phyloP scores from a whole-genome alignment of 1,140 invertebrate species.

The Scaptodrosophila lebanonensis region DNA sequence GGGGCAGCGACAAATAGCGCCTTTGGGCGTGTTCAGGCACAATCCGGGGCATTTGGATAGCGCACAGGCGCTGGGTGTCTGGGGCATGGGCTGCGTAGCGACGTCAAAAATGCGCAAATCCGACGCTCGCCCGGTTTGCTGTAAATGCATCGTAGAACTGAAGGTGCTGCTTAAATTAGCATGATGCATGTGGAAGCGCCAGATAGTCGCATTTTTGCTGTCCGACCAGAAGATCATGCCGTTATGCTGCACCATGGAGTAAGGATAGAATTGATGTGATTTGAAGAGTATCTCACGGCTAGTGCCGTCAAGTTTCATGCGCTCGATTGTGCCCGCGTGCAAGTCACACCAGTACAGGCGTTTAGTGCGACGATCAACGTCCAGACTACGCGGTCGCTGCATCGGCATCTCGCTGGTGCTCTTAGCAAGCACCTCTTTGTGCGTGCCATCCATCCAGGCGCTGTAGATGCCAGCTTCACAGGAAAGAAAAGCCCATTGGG shows the following conservation, averaged over 20 bases:
- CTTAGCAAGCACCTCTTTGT: constrained; percentile 78
- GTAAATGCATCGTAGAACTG: constrained; percentile 54
- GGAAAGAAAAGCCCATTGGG: constrained; percentile 80
- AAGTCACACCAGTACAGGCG: constrained; percentile 87
- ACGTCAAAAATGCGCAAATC: constrained; percentile 65
- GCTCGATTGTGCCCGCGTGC: constrained; percentile 81
- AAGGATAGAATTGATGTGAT: constrained; percentile 83
- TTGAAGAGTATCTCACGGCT: constrained; percentile 82
- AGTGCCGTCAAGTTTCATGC: constrained; percentile 84
- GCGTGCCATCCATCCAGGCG: constrained; percentile 88
- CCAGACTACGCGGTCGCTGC: constrained; percentile 91
- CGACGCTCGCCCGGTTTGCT: constrained; percentile 37
- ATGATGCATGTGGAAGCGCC: constrained; percentile 50
- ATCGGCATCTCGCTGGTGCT: constrained; percentile 78
- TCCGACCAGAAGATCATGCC: constrained; percentile 86
- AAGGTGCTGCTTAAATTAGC: constrained; percentile 41
- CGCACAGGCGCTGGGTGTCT: constrained; percentile 50
- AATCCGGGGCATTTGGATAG: constrained; percentile 70
- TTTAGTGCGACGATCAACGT: constrained; percentile 87
- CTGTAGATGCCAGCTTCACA: constrained; percentile 80
- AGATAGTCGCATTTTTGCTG: constrained; percentile 54
- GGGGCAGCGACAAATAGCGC: constrained; percentile 68
- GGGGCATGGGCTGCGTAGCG: constrained; percentile 37
- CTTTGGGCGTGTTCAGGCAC: constrained; percentile 67
- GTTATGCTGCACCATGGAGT: constrained; percentile 83